These are phyloP conservation scores for Eurois occulta DNA, from an alignment of 2,888 invertebrate genomes.

Conservation along the genomic window DNA sequence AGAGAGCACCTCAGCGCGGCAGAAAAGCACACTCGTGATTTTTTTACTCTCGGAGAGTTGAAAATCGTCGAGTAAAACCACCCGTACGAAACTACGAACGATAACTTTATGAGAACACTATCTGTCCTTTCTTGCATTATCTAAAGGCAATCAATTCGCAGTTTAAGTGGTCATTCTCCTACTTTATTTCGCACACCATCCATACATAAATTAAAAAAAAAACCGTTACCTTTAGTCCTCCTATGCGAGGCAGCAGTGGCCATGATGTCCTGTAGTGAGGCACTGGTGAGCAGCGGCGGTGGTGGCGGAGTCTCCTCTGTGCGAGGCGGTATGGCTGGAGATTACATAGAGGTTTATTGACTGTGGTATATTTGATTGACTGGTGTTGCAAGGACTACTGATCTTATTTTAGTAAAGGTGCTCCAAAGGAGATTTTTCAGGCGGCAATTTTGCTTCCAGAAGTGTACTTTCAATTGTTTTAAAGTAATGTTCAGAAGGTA, in stretches of 20 bases:
- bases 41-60: not conserved
- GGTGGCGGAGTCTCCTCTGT: constrained; percentile 84
- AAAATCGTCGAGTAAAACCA: not conserved
- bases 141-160: no score
- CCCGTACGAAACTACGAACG: no score
- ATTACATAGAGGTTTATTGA: constrained; percentile 23
- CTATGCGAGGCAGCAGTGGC: constrained; percentile 88
- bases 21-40: not conserved
- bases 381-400: not conserved
- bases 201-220: not conserved
- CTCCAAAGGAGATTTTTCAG: not conserved
- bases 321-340: constrained; percentile 84
- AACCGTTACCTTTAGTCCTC: constrained; percentile 82
- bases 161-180: no score
- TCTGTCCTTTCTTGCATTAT: not conserved
- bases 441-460: not conserved
- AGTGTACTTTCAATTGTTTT: not conserved
- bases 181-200: not conserved
- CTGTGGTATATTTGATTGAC: not conserved
- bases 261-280: constrained; percentile 89
- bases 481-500: not conserved
- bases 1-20: no score
- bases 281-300: constrained; percentile 87
- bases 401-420: not conserved
- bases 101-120: no score